These are phyloP conservation scores for Aphidius colemani DNA, from an alignment of 2,888 invertebrate species.

Conservation along the genomic window DNA sequence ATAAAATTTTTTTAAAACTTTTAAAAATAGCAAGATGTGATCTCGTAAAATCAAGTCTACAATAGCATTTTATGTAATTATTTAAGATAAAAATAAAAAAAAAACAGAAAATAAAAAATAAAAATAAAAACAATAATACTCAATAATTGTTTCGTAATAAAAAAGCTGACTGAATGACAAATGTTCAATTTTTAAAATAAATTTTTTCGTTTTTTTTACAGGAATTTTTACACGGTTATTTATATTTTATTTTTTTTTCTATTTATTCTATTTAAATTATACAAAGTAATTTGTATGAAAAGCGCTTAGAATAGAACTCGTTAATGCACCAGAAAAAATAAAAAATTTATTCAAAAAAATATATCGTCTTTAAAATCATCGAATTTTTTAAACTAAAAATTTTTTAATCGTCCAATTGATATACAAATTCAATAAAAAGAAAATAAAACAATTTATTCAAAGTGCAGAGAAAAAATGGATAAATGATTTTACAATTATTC, in stretches of 20 bases:
- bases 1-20: not conserved
- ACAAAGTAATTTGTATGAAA: conserved; percentile 18
- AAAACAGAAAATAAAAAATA: not conserved
- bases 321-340: conserved; percentile 13
- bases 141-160: conserved; percentile 12
- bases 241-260: conserved; percentile 19
- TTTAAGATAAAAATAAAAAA: conserved; percentile 16
- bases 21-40: conserved; percentile 27
- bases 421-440: conserved; percentile 22
- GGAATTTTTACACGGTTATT: conserved; percentile 9
- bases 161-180: conserved; percentile 32
- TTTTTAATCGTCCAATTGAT: conserved; percentile 29
- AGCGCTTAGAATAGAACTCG: conserved; percentile 14
- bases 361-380: conserved; percentile 20
- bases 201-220: conserved; percentile 30
- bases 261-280: conserved; percentile 18
- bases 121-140: conserved; percentile 11
- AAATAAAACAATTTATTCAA: conserved; percentile 3
- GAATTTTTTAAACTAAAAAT: conserved; percentile 29
- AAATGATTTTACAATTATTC: conserved; percentile 25
- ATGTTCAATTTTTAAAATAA: conserved; percentile 8
- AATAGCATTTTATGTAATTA: conserved; percentile 22
- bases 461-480: conserved; percentile 33
- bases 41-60: conserved; percentile 27
- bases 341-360: conserved; percentile 5